These are phyloP conservation scores for Pithys albifrons DNA, from an alignment of 2,113 vertebrate species.

Conservation along the genomic window DNA sequence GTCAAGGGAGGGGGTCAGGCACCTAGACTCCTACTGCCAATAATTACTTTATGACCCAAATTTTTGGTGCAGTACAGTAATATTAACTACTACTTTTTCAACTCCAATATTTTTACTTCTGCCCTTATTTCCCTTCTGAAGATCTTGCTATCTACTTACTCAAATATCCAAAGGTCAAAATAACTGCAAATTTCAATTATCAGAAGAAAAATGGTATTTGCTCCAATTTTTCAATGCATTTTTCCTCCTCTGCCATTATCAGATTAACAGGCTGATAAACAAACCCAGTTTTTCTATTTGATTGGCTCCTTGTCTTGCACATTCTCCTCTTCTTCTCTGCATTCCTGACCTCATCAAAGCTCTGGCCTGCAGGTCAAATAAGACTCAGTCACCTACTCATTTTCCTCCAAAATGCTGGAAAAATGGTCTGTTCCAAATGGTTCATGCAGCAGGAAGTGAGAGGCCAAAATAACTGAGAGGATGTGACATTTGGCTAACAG, in stretches of 20 bases:
- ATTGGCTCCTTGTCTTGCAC: background rate
- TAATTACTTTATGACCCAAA: background rate
- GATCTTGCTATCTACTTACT: background rate
- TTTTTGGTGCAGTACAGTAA: background rate
- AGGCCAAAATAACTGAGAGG: background rate
- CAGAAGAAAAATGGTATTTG: background rate
- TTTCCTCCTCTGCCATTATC: background rate
- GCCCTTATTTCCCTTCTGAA: background rate
- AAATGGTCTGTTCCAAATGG: background rate
- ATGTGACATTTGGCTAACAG: background rate
- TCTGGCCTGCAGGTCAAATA: background rate
- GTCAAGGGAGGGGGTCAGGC: background rate
- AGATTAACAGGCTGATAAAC: slow-evolving; percentile 37
- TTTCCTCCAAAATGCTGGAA: background rate
- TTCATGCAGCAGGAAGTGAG: background rate
- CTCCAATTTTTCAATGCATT: background rate
- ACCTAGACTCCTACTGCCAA: background rate
- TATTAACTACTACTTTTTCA: background rate
- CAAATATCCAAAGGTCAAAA: background rate
- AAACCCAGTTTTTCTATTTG: background rate
- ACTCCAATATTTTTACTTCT: background rate
- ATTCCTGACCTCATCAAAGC: background rate
- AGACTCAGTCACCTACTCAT: background rate
- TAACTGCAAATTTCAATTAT: background rate
- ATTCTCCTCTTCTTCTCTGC: background rate